Base-by-base conservation (phyloP, 2,888 invertebrate species). In the Pecten maximus region DNA sequence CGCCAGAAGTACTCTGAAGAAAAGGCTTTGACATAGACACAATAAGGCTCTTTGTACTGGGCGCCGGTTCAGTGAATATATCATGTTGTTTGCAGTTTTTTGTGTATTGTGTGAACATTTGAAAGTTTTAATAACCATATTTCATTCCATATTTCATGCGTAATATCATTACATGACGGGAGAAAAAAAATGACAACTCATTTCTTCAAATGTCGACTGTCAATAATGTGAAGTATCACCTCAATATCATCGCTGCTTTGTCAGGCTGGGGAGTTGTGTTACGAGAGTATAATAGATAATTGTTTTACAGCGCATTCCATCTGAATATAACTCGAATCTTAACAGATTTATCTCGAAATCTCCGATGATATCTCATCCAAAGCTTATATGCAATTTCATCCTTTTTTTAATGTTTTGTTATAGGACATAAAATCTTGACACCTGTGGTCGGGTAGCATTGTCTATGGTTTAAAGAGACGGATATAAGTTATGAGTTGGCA, bases 31-130 rank as follows among this genome's bases (percentile, higher is more conserved):
- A 74, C 74, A 74, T 35, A 1, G 35, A 74, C 12, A 74, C 74
- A 74, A 74, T 74, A 74, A 6, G 12, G 74, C 10, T 12, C 74
- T 74, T 74, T 74, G 74, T 74, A 35, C 12, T 23, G 74, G 10
- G 28, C 28, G 28, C 10, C 74, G 74, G 74, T 74, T 74, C 74
- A 74, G 35, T 74, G 74, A 28, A 35, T 74, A 3, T 16, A 74
- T 28, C 74, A 74, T 10, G 28, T 60, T 60, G 60, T 60, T 60
- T 60, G 60, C 60, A 60, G 60, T 60, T 60, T 74, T 74, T 74
- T 74, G 74, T 74, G 74, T 74, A 74, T 74, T 74, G 74, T 74
- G 74, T 74, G 2, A 74, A 74, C 74, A 74, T 74, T 28, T 74
- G 2, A 74, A 74, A 74, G 2, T 54, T 74, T 10, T 28, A 35